Evolutionary conservation across 1,140 invertebrate species (phyloP).

Genomic region (Mercenaria mercenaria): DNA sequence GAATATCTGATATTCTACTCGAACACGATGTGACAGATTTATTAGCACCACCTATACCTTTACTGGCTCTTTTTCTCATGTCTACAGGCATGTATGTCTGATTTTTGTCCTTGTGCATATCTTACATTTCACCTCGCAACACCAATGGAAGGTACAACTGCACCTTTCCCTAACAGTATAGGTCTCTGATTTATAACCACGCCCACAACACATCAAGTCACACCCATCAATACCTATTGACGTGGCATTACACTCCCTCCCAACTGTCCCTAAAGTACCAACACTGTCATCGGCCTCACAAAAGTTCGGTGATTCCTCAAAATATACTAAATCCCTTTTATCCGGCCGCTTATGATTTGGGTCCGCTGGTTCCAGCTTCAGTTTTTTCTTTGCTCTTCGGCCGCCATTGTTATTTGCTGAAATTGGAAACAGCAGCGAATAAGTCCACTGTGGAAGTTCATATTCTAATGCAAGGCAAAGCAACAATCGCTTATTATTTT

Average conservation of each 20-base stretch:
- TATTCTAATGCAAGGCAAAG: no score
- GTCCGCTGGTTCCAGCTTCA: slow-evolving; percentile 80
- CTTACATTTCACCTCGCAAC: slow-evolving; percentile 95
- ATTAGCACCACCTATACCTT: background rate
- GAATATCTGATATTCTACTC: background rate
- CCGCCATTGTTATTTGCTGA: slow-evolving; percentile 76
- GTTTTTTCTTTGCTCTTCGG: slow-evolving; percentile 68
- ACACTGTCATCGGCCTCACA: slow-evolving; percentile 92
- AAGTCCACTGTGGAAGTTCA: no score
- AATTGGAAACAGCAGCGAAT: slow-evolving; percentile 51
- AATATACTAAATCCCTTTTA: slow-evolving; percentile 93
- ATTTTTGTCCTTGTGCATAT: slow-evolving; percentile 77
- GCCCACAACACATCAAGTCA: slow-evolving; percentile 94
- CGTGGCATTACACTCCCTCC: slow-evolving; percentile 82
- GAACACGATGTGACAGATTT: background rate
- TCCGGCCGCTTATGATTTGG: slow-evolving; percentile 81
- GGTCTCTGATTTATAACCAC: slow-evolving; percentile 93
- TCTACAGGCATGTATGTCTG: slow-evolving; percentile 72
- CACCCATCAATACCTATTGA: slow-evolving; percentile 93
- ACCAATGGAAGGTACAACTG: slow-evolving; percentile 96
- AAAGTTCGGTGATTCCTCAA: slow-evolving; percentile 96
- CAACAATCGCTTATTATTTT: no score
- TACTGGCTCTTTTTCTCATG: no score
- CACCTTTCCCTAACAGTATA: slow-evolving; percentile 92
- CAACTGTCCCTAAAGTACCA: slow-evolving; percentile 93